These are phyloP conservation scores for Anaspis maculata DNA, from an alignment of 2,888 invertebrate species.

Conservation along the genomic window DNA sequence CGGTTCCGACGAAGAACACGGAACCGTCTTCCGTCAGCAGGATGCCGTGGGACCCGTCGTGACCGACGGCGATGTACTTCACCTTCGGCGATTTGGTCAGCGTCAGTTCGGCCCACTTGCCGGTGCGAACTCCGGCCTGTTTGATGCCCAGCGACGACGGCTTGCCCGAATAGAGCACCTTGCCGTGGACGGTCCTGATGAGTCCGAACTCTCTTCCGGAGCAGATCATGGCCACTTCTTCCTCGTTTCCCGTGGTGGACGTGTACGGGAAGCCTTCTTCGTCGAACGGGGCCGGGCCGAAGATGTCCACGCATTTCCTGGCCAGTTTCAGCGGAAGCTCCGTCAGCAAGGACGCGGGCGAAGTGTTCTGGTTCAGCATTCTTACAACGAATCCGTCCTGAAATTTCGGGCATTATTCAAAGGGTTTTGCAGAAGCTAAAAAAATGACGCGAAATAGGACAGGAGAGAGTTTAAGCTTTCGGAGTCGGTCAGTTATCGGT, in stretches of 20 bases:
- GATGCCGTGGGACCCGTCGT: conserved; percentile 88
- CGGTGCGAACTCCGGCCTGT: conserved; percentile 44
- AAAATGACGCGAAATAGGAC: too few relatives aligned
- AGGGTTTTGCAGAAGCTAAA: too few relatives aligned
- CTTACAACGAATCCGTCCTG: conserved; percentile 76
- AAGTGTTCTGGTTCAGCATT: conserved; percentile 55
- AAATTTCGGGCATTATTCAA: too few relatives aligned
- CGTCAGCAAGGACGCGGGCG: conserved; percentile 50
- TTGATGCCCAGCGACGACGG: conserved; percentile 81
- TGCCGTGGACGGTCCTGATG: conserved; percentile 75
- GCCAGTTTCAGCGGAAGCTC: conserved; percentile 70
- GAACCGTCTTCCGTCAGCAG: conserved; percentile 89
- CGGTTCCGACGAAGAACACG: conserved; percentile 61
- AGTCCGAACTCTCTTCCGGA: conserved; percentile 89
- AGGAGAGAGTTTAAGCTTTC: too few relatives aligned
- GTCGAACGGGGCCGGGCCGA: conserved; percentile 65
- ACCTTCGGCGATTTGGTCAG: conserved; percentile 65
- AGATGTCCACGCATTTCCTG: conserved; percentile 68
- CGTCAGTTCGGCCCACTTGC: conserved; percentile 56
- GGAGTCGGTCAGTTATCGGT: too few relatives aligned
- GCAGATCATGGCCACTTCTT: conserved; percentile 68
- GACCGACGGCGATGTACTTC: conserved; percentile 77
- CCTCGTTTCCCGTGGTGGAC: conserved; percentile 49
- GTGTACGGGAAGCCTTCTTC: conserved; percentile 47
- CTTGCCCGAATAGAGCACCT: conserved; percentile 83